A percentile compares a stretch with the other conserved stretches of the same genome.
phyloP scores from a whole-genome alignment of 2,113 vertebrate genomes.

The Rhynchomys soricoides region DNA sequence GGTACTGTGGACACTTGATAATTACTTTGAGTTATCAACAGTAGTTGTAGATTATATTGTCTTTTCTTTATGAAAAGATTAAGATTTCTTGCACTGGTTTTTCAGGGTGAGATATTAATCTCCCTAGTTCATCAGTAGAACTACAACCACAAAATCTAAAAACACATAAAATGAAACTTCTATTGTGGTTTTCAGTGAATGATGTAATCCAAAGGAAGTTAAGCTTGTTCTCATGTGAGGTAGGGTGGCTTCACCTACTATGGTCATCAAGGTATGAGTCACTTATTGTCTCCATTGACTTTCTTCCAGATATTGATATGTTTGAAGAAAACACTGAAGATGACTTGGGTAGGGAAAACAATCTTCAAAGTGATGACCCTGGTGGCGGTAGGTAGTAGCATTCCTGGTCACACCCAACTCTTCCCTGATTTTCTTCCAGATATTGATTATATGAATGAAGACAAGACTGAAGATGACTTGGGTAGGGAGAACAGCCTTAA shows the following conservation, averaged over 20 bases:
- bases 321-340: neutral
- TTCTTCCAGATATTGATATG: neutral
- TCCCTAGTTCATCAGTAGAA: neutral
- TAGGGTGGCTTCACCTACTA: neutral
- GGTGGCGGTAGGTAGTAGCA: neutral
- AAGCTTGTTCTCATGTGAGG: neutral
- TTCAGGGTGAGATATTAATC: neutral
- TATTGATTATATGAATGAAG: accelerated
- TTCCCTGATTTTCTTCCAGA: neutral
- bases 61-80: neutral
- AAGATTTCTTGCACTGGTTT: neutral
- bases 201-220: neutral
- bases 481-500: neutral
- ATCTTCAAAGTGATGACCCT: neutral
- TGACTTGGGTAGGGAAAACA: neutral
- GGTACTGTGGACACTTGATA: neutral
- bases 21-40: neutral
- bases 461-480: accelerated
- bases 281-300: neutral
- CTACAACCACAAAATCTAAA: neutral
- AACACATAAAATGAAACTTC: neutral
- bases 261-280: neutral
- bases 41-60: neutral
- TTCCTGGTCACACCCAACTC: neutral
- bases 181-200: neutral